Evolutionary conservation across 2,888 invertebrate genomes (phyloP), one percentile per base, ranked within the genome.

Genomic region (Limnephilus marmoratus): DNA sequence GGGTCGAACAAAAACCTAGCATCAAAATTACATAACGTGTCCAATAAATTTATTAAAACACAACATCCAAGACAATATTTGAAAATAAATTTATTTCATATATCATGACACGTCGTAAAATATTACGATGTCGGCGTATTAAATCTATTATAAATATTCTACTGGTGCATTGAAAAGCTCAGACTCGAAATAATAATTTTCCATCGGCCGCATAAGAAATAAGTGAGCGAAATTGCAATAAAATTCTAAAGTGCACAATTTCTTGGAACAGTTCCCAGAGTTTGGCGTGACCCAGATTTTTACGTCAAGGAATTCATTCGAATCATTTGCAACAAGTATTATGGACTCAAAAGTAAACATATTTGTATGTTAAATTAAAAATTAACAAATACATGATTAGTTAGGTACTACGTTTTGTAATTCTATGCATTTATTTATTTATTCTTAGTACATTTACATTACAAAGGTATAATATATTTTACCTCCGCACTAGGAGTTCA

Each of bases 201-300:
- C 86, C n/a, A 80, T 53, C 68, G 31, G 24, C n/a, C 68, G n/a
- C 24, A 68, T 24, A 68, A 68, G 68, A 29, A 68, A 88, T 88
- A 88, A 68, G 37, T 88, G 34, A 24, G 80, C 13, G 9, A 80
- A 88, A 88, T 88, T 34, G 29, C 49, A 86, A 45, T 68, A 68
- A 68, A 68, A 68, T n/a, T 29, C n/a, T 86, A 29, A 86, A 86
- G 49, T 86, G 80, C 80, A 80, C 34, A 80, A 29, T 88, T 88
- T 88, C 88, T 88, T 88, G 88, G 88, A 88, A 88, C 24, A 11
- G 80, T 88, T 88, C 88, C 88, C 88, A 88, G 31, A 31, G 53
- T 68, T 29, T 37, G 53, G 68, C 80, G 7, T 88, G 68, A 68
- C 53, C 88, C 88, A 53, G 68, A n/a, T 88, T 88, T 88, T 88